Conservation (phyloP, 2,113 vertebrate species). For the Cryptotis parvus region DNA sequence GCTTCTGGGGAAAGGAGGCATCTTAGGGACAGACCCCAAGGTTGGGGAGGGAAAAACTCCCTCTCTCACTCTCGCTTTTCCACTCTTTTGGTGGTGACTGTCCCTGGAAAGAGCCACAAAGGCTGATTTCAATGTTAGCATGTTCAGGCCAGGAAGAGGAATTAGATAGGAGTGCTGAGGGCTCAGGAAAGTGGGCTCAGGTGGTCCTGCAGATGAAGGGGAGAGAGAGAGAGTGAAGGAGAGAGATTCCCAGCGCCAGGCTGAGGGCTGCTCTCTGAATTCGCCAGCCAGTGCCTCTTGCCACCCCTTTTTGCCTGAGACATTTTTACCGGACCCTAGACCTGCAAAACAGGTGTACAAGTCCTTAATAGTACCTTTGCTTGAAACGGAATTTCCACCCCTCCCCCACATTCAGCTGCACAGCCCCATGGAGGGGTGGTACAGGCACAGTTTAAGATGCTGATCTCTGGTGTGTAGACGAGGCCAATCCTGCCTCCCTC, state of each 20-base stretch:
- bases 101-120: not conserved
- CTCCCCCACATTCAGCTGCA: too few relatives aligned
- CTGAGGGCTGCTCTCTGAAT: not conserved
- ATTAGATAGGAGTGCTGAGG: not conserved
- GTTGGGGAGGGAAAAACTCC: not conserved
- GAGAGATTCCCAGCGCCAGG: not conserved
- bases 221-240: not conserved
- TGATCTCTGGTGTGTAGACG: too few relatives aligned
- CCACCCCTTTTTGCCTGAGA: too few relatives aligned
- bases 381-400: too few relatives aligned
- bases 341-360: too few relatives aligned
- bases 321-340: too few relatives aligned
- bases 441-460: too few relatives aligned
- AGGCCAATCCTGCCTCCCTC: too few relatives aligned
- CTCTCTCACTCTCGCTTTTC: not conserved
- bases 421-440: too few relatives aligned
- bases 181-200: constrained; percentile 38
- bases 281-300: too few relatives aligned
- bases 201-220: not conserved
- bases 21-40: not conserved
- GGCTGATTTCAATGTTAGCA: not conserved
- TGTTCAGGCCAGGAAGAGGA: not conserved
- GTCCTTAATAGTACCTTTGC: not conserved
- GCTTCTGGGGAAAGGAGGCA: not conserved
- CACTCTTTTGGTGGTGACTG: not conserved